Base-by-base conservation (phyloP, 92 coral and sea anemone genomes). In the Chrysogorgia sp. region DNA sequence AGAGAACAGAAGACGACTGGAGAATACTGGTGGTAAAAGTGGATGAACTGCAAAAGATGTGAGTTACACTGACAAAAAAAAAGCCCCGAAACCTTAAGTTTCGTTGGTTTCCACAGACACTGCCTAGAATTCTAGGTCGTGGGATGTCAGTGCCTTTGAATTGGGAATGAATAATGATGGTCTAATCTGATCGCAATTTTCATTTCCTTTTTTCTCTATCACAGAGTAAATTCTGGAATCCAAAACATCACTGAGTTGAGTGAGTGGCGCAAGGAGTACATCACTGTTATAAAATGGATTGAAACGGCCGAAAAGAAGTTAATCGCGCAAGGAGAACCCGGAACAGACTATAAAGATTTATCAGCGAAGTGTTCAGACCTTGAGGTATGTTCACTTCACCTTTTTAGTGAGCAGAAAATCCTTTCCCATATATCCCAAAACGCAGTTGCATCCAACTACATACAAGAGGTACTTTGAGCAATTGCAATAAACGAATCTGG, bases 1-100 rank as follows among this genome's bases (percentile, higher is more conserved):
- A 72, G 50, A 72, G 37, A 12, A 31, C 24, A 1, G 79, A 41
- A 58, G 79, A 72, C 33, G 55, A 64, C 1, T 72, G 79, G 79
- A 72, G 53, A 28, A 72, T 72, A 52, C 25, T 72, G 5, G 65
- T 72, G 30, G 37, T 56, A 0, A 72, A 72, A 41, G 79, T 72
- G 10, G 79, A 72, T 53, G 79, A 52, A 22, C 65, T 72, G 19
- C 79, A 72, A 41, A 72, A 72, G 37, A 72, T 72, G 79, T 72
- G 33, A 72, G 65, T 35, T 24, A 12, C 20, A 0, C 19, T 32
- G 37, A 26, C 13, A 14, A 15, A 24, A 19, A 26, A 58, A 19
- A 20, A n/a, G n/a, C n/a, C n/a, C n/a, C n/a, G n/a, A n/a, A n/a
- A n/a, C n/a, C n/a, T n/a, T n/a, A n/a, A n/a, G n/a, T n/a, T n/a